Percentiles rank a stretch among this genome's conserved stretches.
Conservation (phyloP, 2,888 invertebrate genomes). For the Phyllotreta cruciferae region DNA sequence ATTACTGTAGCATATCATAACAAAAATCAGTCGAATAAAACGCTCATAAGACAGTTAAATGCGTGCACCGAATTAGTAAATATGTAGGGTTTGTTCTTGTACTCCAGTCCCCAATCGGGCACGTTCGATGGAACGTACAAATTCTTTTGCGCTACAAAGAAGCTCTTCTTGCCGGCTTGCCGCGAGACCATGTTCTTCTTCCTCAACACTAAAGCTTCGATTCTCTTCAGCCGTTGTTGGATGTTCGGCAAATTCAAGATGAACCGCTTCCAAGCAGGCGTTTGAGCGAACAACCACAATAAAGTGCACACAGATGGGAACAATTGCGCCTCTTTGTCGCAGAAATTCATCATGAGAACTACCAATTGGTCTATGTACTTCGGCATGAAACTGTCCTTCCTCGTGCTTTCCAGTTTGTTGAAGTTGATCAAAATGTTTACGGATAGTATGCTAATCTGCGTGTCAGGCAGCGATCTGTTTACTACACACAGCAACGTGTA, state of each 20-base stretch:
- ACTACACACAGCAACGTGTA: constrained; percentile 56
- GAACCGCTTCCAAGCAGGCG: constrained; percentile 61
- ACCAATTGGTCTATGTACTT: constrained; percentile 67
- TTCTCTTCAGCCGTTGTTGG: constrained; percentile 48
- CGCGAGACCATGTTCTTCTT: constrained; percentile 54
- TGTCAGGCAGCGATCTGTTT: constrained; percentile 69
- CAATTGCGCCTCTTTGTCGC: constrained; percentile 69
- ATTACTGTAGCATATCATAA: too few relatives aligned
- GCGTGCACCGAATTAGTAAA: constrained; percentile 55
- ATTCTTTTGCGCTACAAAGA: constrained; percentile 44
- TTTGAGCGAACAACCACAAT: constrained; percentile 71
- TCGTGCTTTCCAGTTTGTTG: constrained; percentile 68
- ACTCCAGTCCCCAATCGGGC: constrained; percentile 57
- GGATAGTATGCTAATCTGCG: constrained; percentile 64
- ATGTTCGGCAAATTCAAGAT: constrained; percentile 50
- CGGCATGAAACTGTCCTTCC: constrained; percentile 68
- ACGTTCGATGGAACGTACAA: constrained; percentile 47
- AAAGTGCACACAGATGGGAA: constrained; percentile 72
- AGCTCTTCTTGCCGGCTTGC: constrained; percentile 40
- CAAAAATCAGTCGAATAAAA: too few relatives aligned
- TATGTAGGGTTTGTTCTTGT: constrained; percentile 49
- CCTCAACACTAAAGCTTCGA: constrained; percentile 48
- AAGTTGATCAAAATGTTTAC: constrained; percentile 72
- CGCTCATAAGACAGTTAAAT: too few relatives aligned
- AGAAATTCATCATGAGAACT: constrained; percentile 71